A percentile compares a stretch with the other conserved stretches of the same genome.
These are phyloP conservation scores for Copidosoma aretas DNA, from an alignment of 2,888 invertebrate species.

Conservation along the genomic window DNA sequence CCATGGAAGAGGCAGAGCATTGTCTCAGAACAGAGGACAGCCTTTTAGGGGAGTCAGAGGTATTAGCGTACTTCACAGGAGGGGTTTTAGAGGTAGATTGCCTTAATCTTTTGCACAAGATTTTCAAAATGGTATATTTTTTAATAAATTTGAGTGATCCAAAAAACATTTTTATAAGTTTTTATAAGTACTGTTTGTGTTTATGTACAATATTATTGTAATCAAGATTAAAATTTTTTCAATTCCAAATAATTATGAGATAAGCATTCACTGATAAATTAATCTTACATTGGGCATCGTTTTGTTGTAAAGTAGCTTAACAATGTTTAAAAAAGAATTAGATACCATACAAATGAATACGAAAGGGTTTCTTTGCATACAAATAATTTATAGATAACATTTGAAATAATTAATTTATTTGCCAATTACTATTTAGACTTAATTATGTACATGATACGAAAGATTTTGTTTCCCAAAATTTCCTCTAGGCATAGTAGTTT, in stretches of 20 bases:
- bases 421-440: slow-evolving; percentile 31
- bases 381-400: slow-evolving; percentile 3
- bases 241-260: no score
- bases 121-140: neutral
- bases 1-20: slow-evolving; percentile 43
- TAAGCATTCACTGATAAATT: no score
- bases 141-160: neutral
- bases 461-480: slow-evolving; percentile 15
- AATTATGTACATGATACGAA: slow-evolving; percentile 35
- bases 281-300: no score
- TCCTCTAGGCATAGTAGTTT: slow-evolving; percentile 9
- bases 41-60: slow-evolving; percentile 18
- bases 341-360: no score
- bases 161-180: neutral
- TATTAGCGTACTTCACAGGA: slow-evolving; percentile 2
- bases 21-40: neutral
- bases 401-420: slow-evolving; percentile 37
- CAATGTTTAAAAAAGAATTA: no score
- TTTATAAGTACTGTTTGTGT: neutral
- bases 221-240: no score
- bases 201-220: neutral
- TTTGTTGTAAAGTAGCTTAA: neutral
- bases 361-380: neutral
- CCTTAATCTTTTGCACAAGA: neutral
- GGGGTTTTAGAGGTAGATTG: slow-evolving; percentile 31